Conservation (phyloP, 2,113 vertebrate species). For the Muscicapa adusta region DNA sequence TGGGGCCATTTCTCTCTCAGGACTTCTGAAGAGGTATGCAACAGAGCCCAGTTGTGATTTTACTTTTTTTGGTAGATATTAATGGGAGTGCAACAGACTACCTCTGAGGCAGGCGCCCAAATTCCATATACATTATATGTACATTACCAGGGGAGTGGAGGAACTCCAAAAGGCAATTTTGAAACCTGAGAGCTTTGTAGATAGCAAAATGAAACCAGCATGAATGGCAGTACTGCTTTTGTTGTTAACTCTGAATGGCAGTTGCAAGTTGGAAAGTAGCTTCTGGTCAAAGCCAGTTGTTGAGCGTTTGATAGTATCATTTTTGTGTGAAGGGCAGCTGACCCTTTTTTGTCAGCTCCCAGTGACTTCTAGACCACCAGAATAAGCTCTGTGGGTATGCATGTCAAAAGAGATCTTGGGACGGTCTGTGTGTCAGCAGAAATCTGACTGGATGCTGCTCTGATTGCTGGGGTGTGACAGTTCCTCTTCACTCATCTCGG, state of each 20-base stretch:
- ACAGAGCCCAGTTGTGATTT: not conserved
- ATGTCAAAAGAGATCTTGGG: not conserved
- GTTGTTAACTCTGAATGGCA: not conserved
- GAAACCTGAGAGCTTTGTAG: not conserved
- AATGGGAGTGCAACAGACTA: not conserved
- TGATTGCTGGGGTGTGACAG: not conserved
- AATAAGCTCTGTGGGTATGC: not conserved
- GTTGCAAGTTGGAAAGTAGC: not conserved
- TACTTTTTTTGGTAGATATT: not conserved
- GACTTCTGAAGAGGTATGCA: not conserved
- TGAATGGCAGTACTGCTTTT: not conserved
- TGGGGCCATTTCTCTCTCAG: not conserved
- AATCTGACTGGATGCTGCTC: not conserved
- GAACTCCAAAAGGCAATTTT: not conserved
- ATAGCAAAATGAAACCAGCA: not conserved
- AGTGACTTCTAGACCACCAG: not conserved
- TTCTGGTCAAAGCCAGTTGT: not conserved
- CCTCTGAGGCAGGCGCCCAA: fast-evolving
- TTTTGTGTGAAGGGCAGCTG: not conserved
- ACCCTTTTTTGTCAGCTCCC: not conserved
- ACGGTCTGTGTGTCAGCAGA: not conserved
- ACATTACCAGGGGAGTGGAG: not conserved
- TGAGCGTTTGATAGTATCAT: not conserved
- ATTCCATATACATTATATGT: not conserved
- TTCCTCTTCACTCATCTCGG: not conserved